Conservation (phyloP, 2,888 invertebrate genomes). For the Metacarcinus magister region DNA sequence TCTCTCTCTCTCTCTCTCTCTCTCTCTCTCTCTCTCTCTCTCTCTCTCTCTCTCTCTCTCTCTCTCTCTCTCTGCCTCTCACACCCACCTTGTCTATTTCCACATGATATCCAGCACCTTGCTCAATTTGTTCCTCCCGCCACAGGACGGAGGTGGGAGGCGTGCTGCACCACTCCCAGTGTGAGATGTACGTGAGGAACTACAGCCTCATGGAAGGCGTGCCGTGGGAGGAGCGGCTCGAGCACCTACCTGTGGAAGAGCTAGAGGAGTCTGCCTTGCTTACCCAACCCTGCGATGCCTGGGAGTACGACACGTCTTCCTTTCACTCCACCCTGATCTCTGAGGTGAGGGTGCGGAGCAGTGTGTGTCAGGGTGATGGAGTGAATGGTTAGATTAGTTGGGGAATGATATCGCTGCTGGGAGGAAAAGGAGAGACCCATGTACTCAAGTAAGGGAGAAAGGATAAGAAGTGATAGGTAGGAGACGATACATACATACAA, state of each 20-base stretch:
- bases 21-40: slow-evolving; percentile 44
- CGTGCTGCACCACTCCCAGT: slow-evolving; percentile 65
- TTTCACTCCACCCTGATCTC: slow-evolving; percentile 90
- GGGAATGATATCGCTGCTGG: too few relatives aligned
- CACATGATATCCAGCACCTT: not conserved
- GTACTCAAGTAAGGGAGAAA: too few relatives aligned
- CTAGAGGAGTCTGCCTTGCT: not conserved
- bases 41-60: slow-evolving; percentile 26
- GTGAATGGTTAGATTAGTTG: not conserved
- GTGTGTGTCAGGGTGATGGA: not conserved
- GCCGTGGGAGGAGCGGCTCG: slow-evolving; percentile 60
- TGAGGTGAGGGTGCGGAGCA: slow-evolving; percentile 85
- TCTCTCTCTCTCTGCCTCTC: not conserved
- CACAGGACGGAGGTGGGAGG: slow-evolving; percentile 68
- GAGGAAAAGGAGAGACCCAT: too few relatives aligned
- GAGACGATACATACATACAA: too few relatives aligned
- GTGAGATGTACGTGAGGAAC: slow-evolving; percentile 72
- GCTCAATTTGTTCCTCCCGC: not conserved
- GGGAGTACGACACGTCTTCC: slow-evolving; percentile 88
- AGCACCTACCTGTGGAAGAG: not conserved
- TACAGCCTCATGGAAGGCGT: slow-evolving; percentile 65
- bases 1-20: slow-evolving; percentile 11
- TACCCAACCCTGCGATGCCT: slow-evolving; percentile 86
- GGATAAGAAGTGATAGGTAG: too few relatives aligned
- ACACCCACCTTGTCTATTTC: not conserved